Percentiles rank a stretch among this genome's conserved stretches.
Conservation (phyloP, 2,113 vertebrate genomes). For the Pedetes capensis region DNA sequence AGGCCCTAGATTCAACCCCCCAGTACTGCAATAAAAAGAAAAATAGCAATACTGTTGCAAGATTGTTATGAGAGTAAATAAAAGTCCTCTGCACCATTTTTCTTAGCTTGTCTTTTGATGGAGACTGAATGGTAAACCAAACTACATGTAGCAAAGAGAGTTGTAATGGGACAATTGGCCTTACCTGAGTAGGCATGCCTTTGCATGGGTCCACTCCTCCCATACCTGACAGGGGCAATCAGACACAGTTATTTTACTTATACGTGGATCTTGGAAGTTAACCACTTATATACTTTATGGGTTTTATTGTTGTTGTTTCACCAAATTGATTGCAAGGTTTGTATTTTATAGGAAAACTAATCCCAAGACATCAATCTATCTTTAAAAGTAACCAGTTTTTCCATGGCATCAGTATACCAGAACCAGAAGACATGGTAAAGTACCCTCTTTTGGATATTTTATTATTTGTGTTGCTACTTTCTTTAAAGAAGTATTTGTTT, state of each 20-base stretch:
- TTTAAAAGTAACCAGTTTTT: constrained; percentile 99
- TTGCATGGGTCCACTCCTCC: background rate
- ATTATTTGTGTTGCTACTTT: background rate
- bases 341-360: constrained; percentile 91
- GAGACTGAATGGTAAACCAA: background rate
- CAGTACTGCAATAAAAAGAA: background rate
- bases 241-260: background rate
- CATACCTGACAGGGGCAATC: background rate
- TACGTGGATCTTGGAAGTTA: background rate
- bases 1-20: background rate
- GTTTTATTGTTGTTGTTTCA: constrained; percentile 23
- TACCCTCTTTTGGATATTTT: background rate
- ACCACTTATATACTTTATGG: background rate
- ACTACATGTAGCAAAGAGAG: background rate
- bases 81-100: background rate
- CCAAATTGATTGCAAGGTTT: background rate
- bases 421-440: constrained; percentile 91
- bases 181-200: background rate
- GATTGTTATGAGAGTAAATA: background rate
- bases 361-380: constrained; percentile 94
- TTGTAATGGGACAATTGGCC: background rate
- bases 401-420: constrained; percentile 93
- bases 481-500: background rate
- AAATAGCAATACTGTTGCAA: background rate
- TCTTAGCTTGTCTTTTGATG: background rate